Conservation (phyloP, 2,888 invertebrate species). For the Rhogogaster chlorosoma region DNA sequence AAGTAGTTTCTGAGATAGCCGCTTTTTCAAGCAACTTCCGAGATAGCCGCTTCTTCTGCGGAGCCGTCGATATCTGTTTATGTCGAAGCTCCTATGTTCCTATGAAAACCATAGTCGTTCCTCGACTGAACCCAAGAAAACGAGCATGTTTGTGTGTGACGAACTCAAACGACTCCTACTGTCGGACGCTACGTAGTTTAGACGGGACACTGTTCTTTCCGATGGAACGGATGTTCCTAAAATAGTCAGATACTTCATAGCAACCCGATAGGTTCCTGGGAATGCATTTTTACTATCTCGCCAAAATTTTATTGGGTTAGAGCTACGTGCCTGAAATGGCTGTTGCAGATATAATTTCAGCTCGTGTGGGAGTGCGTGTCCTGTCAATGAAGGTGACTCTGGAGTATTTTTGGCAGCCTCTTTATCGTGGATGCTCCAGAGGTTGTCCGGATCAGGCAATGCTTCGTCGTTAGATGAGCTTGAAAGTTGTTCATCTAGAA, state of each 20-base stretch:
- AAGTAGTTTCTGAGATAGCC: too few relatives aligned
- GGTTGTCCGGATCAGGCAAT: not conserved
- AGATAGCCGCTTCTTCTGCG: too few relatives aligned
- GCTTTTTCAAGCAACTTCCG: too few relatives aligned
- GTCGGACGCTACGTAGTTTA: slow-evolving; percentile 10
- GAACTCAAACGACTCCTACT: not conserved
- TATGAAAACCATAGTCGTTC: slow-evolving; percentile 9
- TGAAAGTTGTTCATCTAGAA: not conserved
- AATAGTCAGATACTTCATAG: not conserved
- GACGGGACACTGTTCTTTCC: not conserved
- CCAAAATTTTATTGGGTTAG: slow-evolving; percentile 6
- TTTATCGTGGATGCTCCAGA: not conserved
- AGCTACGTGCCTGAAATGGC: not conserved
- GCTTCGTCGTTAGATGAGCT: not conserved
- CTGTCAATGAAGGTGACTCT: not conserved
- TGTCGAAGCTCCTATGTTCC: not conserved
- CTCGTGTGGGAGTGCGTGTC: slow-evolving; percentile 7
- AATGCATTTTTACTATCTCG: slow-evolving; percentile 3
- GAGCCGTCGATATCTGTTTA: too few relatives aligned
- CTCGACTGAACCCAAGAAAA: slow-evolving; percentile 21
- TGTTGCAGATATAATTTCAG: slow-evolving; percentile 18
- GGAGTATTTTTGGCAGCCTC: not conserved
- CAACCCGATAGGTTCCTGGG: not conserved
- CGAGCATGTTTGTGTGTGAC: slow-evolving; percentile 1
- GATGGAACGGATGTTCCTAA: not conserved